A percentile compares a stretch with the other conserved stretches of the same genome.
These are phyloP conservation scores for Excalfactoria chinensis DNA, from an alignment of 2,113 vertebrate genomes.

Conservation along the genomic window DNA sequence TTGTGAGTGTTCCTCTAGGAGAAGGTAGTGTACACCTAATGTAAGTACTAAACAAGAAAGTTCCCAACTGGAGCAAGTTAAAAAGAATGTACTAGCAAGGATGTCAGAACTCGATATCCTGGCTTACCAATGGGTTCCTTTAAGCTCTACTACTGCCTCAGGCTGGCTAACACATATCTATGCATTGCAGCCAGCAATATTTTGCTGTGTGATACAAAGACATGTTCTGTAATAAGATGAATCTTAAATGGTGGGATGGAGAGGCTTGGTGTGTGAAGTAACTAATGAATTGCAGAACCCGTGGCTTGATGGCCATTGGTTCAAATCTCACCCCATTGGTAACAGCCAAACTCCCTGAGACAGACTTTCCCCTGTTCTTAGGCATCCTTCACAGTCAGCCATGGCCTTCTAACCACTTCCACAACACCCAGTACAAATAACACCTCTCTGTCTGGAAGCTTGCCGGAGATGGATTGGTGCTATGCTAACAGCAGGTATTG, in stretches of 20 bases:
- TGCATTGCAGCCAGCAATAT: accelerated
- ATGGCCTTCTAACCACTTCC: not conserved
- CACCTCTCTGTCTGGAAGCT: not conserved
- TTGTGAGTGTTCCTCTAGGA: accelerated
- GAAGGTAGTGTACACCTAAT: not conserved
- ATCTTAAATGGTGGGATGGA: not conserved
- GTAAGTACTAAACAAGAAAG: not conserved
- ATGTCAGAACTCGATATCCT: not conserved
- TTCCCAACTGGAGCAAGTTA: not conserved
- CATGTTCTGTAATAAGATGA: accelerated
- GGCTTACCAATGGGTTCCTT: not conserved
- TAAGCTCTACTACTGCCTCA: not conserved
- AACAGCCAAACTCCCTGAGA: not conserved
- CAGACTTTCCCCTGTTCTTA: not conserved
- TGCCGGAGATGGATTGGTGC: not conserved
- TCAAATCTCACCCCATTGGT: not conserved
- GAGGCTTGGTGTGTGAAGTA: accelerated
- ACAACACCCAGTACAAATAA: not conserved
- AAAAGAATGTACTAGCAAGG: not conserved
- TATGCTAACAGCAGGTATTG: not conserved
- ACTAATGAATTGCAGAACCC: not conserved
- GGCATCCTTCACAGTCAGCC: not conserved
- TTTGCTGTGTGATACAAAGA: not conserved
- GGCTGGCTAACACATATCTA: not conserved
- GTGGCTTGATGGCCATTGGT: not conserved